A percentile compares a stretch with the other conserved stretches of the same genome.
Evolutionary conservation across 2,888 invertebrate species (phyloP).

Genomic region (Phyllotreta cruciferae): DNA sequence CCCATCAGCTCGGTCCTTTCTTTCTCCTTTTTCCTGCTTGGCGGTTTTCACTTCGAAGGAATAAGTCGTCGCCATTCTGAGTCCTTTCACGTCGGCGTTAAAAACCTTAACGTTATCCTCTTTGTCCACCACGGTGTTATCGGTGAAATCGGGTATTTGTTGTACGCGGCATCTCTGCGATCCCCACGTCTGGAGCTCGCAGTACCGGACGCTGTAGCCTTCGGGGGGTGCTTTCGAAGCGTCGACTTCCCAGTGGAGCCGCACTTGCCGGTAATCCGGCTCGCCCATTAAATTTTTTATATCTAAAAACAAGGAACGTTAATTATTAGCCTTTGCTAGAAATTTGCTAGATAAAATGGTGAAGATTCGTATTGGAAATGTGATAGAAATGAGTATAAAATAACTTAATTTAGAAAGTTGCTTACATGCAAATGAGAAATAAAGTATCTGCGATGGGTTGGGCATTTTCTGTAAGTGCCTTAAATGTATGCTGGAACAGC

Average conservation of each 20-base stretch:
- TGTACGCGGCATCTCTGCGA: conserved; percentile 74
- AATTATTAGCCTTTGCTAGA: not conserved
- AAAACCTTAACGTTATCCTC: conserved; percentile 61
- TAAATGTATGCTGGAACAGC: not conserved
- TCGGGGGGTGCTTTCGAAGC: conserved; percentile 60
- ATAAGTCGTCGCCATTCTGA: conserved; percentile 84
- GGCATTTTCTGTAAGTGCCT: no score
- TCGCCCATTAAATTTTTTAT: conserved; percentile 70
- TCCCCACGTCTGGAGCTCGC: conserved; percentile 82
- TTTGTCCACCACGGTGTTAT: conserved; percentile 44
- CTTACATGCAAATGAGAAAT: no score
- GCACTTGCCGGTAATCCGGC: conserved; percentile 71
- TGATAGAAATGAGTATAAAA: no score
- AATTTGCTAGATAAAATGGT: not conserved
- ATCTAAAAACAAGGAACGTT: conserved; percentile 56
- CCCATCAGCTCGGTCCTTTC: conserved; percentile 59
- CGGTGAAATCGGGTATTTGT: conserved; percentile 47
- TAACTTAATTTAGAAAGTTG: no score
- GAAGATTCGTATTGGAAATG: not conserved
- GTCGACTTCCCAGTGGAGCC: conserved; percentile 70
- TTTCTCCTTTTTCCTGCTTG: conserved; percentile 60
- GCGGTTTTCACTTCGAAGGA: conserved; percentile 77
- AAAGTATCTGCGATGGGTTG: no score
- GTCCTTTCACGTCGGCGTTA: conserved; percentile 70
- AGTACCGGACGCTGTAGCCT: conserved; percentile 76